Percentiles rank a stretch among this genome's conserved stretches.
These are phyloP conservation scores for Squalus acanthias DNA, from an alignment of 2,797 vertebrate genomes.

Conservation along the genomic window DNA sequence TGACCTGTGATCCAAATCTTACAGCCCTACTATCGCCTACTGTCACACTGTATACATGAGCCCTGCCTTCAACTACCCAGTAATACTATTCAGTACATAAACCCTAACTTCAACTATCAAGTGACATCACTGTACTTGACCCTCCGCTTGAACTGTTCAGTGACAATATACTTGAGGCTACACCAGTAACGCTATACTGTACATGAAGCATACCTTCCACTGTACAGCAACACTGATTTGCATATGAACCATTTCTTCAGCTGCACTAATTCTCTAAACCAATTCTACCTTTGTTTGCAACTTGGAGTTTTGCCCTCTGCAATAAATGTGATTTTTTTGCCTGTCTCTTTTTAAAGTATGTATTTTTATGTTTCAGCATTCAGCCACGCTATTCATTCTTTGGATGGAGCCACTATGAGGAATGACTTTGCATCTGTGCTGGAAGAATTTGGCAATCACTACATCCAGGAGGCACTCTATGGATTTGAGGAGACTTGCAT, in stretches of 20 bases:
- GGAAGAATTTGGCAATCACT: slow-evolving; percentile 93
- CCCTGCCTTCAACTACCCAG: not conserved
- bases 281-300: not conserved
- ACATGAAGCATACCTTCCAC: not conserved
- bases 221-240: not conserved
- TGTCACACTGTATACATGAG: not conserved
- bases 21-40: not conserved
- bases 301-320: not conserved
- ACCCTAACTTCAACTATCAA: not conserved
- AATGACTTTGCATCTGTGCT: slow-evolving; percentile 84
- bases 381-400: slow-evolving; percentile 83
- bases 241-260: not conserved
- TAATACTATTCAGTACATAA: not conserved
- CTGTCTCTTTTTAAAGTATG: not conserved
- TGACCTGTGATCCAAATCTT: too few species aligned
- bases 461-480: slow-evolving; percentile 89
- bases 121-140: not conserved
- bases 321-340: not conserved
- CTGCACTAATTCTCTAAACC: not conserved
- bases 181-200: not conserved
- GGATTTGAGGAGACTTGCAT: slow-evolving; percentile 94
- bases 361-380: slow-evolving; percentile 63
- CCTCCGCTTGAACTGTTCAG: not conserved
- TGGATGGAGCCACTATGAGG: slow-evolving; percentile 86
- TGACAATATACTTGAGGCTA: not conserved